These are phyloP conservation scores for Chorisops tibialis DNA, from an alignment of 2,888 invertebrate species.

Conservation along the genomic window DNA sequence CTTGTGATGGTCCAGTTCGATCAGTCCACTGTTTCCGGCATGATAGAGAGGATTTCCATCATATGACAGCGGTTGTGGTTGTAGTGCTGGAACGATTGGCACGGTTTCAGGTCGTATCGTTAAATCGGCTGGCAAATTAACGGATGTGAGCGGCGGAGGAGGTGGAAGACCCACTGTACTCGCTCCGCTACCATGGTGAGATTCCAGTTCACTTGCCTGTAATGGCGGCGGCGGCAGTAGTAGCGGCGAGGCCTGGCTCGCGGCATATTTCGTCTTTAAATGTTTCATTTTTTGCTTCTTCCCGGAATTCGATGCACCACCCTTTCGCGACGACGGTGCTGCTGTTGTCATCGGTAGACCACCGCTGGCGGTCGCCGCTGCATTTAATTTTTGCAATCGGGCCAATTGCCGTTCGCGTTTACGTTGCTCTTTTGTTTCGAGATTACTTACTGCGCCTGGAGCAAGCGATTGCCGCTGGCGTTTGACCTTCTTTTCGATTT, in stretches of 20 bases:
- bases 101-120: conserved; percentile 4
- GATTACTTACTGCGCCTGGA: background rate
- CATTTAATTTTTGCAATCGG: background rate
- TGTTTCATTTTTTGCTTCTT: background rate
- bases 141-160: background rate
- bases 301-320: background rate
- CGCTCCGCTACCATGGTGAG: no score
- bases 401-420: conserved; percentile 7
- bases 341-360: background rate
- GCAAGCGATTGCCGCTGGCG: background rate
- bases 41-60: no score
- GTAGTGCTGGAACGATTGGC: background rate
- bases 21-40: no score
- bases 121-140: conserved; percentile 2
- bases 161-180: no score
- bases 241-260: no score
- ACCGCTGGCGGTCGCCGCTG: background rate
- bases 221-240: no score
- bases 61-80: background rate
- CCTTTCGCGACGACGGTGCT: background rate
- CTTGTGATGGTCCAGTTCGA: no score
- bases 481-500: background rate
- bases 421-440: conserved; percentile 2
- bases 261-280: background rate
- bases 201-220: no score